A percentile compares a stretch with the other conserved stretches of the same genome.
phyloP scores from a whole-genome alignment of 2,797 vertebrate species.

The Oophaga sylvatica region DNA sequence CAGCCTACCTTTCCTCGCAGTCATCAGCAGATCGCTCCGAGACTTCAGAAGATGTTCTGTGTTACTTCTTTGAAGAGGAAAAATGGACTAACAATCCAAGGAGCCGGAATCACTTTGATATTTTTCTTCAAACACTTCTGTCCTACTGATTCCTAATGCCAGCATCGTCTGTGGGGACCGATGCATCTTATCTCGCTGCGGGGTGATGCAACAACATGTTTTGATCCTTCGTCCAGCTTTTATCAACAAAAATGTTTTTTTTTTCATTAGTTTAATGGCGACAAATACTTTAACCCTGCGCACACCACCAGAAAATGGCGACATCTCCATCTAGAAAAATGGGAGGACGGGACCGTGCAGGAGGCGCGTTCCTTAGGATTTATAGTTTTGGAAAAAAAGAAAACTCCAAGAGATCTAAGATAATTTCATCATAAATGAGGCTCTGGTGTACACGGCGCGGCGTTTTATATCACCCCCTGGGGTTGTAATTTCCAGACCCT shows the following conservation, averaged over 20 bases:
- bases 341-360: too few species aligned
- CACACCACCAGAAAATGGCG: neutral
- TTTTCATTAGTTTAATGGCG: slow-evolving; percentile 20
- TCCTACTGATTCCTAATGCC: slow-evolving; percentile 59
- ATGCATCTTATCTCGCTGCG: slow-evolving; percentile 54
- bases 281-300: slow-evolving; percentile 41
- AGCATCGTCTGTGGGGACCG: slow-evolving; percentile 49
- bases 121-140: slow-evolving; percentile 58
- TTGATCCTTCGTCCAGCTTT: slow-evolving; percentile 56
- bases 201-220: slow-evolving; percentile 61
- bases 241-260: slow-evolving; percentile 56
- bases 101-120: slow-evolving; percentile 58
- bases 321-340: neutral
- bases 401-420: neutral
- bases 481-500: neutral
- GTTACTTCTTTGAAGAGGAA: slow-evolving; percentile 48
- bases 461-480: neutral
- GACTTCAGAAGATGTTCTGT: slow-evolving; percentile 10
- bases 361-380: neutral
- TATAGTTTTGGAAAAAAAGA: neutral
- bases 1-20: slow-evolving; percentile 29
- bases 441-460: neutral
- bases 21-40: neutral
- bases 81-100: slow-evolving; percentile 59
- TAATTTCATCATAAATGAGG: neutral